Conservation (phyloP, 1,140 invertebrate genomes). For the Ctenoplectra terminalis region DNA sequence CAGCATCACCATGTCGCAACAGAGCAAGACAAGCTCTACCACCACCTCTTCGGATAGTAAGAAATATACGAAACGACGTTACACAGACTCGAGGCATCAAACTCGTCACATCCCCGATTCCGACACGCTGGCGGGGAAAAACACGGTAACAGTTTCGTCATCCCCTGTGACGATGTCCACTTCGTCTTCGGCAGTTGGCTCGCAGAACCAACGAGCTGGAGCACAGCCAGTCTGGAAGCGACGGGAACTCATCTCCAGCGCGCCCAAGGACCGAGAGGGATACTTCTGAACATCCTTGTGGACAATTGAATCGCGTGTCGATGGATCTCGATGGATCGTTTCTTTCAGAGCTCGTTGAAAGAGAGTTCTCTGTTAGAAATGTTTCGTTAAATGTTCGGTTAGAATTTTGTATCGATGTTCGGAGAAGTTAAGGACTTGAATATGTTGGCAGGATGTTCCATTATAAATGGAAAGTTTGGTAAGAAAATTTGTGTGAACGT, state of each 20-base stretch:
- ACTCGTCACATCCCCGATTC: conserved; percentile 85
- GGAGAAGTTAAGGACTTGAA: neutral
- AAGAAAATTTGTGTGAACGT: neutral
- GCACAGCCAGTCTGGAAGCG: conserved; percentile 88
- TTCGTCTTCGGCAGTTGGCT: conserved; percentile 57
- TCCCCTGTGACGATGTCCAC: conserved; percentile 57
- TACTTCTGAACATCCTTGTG: conserved; percentile 67
- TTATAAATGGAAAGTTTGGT: neutral
- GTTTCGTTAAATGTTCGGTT: neutral
- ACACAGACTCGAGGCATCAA: conserved; percentile 85
- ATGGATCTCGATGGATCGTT: neutral
- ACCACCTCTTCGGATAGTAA: conserved; percentile 82
- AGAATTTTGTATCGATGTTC: neutral
- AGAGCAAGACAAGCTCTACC: conserved; percentile 65
- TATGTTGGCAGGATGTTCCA: neutral
- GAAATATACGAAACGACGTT: conserved; percentile 85
- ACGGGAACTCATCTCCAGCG: conserved; percentile 91
- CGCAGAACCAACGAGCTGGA: conserved; percentile 75
- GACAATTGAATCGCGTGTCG: conserved; percentile 32
- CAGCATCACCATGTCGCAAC: conserved; percentile 31
- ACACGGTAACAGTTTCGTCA: conserved; percentile 52
- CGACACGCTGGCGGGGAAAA: conserved; percentile 80
- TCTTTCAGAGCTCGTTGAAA: neutral
- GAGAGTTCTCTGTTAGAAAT: neutral
- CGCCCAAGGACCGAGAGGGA: conserved; percentile 82